Conservation (phyloP, 30 jellyfish, hydroid and myxozoan genomes). For the Chrysaora quinquecirrha region DNA sequence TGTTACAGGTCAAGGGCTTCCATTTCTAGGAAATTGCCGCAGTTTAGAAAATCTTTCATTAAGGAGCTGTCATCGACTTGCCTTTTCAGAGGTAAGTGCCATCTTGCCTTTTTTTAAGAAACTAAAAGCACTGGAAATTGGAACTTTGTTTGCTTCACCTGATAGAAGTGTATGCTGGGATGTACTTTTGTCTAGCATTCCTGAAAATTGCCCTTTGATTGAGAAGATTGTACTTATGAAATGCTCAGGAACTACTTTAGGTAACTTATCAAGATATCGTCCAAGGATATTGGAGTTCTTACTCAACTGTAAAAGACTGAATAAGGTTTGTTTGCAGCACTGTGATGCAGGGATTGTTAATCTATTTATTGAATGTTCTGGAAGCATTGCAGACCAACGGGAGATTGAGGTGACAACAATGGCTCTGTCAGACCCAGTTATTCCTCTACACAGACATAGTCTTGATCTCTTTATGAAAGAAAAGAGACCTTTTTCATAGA, state of each 20-base stretch:
- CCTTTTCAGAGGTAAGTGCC: constrained; percentile 4
- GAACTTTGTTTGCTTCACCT: constrained; percentile 37
- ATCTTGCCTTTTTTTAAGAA: constrained; percentile 11
- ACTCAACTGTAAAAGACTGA: constrained; percentile 15
- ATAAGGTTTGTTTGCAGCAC: constrained; percentile 14
- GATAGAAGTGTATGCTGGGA: constrained; percentile 40
- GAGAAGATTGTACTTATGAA: constrained; percentile 35
- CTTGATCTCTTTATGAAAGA: constrained; percentile 30
- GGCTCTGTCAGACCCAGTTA: constrained; percentile 14
- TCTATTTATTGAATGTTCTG: constrained; percentile 5
- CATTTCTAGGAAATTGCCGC: constrained; percentile 13
- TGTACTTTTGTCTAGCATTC: constrained; percentile 11
- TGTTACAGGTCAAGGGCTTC: constrained; percentile 8
- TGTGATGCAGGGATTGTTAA: constrained; percentile 48
- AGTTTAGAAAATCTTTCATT: constrained; percentile 38
- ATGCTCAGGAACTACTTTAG: constrained; percentile 38
- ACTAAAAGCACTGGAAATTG: constrained; percentile 32
- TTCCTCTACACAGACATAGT: constrained; percentile 38
- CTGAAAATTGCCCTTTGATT: constrained; percentile 30
- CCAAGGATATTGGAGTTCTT: constrained; percentile 26
- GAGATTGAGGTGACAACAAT: constrained; percentile 6
- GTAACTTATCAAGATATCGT: constrained; percentile 16
- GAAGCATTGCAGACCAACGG: background rate
- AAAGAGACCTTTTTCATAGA: background rate
- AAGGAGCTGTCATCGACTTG: constrained; percentile 47